These are phyloP conservation scores for Plebejus melissa DNA, from an alignment of 2,888 invertebrate genomes.

Conservation along the genomic window DNA sequence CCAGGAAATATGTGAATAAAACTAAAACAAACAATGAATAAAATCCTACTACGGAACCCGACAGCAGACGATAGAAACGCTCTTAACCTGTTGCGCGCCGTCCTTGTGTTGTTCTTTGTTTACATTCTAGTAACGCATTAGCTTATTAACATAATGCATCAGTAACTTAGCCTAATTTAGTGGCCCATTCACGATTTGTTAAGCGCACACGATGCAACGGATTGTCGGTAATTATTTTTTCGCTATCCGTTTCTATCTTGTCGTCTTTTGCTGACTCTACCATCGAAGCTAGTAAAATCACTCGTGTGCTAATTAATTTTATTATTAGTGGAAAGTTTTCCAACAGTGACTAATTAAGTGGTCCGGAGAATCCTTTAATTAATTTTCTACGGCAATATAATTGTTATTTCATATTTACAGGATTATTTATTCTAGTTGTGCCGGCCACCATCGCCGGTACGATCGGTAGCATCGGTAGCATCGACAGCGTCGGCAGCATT, in stretches of 20 bases:
- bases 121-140: slow-evolving; percentile 19
- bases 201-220: slow-evolving; percentile 12
- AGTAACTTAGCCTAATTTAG: slow-evolving; percentile 13
- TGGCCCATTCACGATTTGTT: background rate
- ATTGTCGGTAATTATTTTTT: slow-evolving; percentile 5
- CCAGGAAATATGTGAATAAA: background rate
- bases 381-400: background rate
- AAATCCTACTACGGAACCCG: background rate
- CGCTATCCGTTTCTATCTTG: background rate
- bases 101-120: slow-evolving; percentile 2
- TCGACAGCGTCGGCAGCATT: background rate
- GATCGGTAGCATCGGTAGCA: background rate
- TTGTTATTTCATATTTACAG: background rate
- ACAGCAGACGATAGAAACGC: background rate
- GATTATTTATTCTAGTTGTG: background rate
- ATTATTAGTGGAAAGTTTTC: background rate
- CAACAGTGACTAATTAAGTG: background rate
- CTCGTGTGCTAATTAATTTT: background rate
- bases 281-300: background rate
- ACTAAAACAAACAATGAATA: background rate
- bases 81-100: background rate
- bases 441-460: background rate
- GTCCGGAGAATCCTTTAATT: background rate
- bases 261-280: background rate
- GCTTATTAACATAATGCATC: slow-evolving; percentile 9